Percentiles rank a stretch among this genome's conserved stretches.
These are phyloP conservation scores for Ptychadena robeensis DNA, from an alignment of 2,797 vertebrate genomes.

Conservation along the genomic window DNA sequence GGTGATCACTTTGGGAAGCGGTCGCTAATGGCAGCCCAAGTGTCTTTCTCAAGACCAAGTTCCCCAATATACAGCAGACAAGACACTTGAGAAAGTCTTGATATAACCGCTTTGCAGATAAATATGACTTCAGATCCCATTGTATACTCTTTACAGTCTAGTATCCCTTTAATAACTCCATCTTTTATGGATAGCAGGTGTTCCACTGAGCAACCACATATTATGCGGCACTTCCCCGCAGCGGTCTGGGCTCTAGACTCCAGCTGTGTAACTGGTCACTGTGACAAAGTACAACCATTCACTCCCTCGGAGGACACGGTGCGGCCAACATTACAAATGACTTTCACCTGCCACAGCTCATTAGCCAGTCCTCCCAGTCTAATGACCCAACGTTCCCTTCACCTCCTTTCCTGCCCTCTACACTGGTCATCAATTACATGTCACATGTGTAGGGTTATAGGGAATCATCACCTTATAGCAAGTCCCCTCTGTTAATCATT, in stretches of 20 bases:
- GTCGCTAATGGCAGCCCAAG: no score
- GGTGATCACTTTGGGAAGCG: no score
- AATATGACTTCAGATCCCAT: no score
- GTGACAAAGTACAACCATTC: neutral
- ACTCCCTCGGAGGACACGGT: neutral
- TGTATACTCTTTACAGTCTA: no score
- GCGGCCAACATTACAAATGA: neutral
- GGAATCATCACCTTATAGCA: neutral
- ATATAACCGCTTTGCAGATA: no score
- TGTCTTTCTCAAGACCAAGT: no score
- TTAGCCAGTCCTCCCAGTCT: neutral
- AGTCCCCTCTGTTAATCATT: neutral
- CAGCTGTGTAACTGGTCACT: neutral
- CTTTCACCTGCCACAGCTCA: constrained; percentile 5
- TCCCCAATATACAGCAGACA: no score
- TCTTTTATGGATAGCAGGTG: neutral
- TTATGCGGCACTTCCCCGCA: neutral
- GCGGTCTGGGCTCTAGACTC: neutral
- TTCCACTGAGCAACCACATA: neutral
- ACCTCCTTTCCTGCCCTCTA: neutral
- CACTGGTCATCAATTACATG: neutral
- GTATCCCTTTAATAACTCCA: no score
- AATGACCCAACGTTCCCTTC: no score
- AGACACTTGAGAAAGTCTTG: no score
- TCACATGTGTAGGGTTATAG: no score